Evolutionary conservation across 2,888 invertebrate species (phyloP).

Genomic region (Nebria salina): DNA sequence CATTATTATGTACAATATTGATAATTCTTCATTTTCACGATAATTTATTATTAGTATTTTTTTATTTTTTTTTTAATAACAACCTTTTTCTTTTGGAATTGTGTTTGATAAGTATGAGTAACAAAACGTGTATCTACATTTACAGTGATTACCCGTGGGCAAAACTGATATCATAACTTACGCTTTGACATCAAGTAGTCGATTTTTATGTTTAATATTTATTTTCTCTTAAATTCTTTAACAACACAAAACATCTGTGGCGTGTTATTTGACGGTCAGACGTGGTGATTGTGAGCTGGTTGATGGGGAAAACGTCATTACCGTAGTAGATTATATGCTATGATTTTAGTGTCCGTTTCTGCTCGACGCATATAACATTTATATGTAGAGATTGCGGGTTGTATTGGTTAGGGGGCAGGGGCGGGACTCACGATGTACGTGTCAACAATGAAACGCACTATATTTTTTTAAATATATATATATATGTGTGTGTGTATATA

Average conservation of each 20-base stretch:
- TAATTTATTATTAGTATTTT: constrained; percentile 37
- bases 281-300: constrained; percentile 13
- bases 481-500: neutral
- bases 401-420: constrained; percentile 24
- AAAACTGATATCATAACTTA: constrained; percentile 39
- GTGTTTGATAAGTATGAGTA: constrained; percentile 43
- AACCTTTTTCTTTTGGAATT: constrained; percentile 34
- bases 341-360: constrained; percentile 11
- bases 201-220: constrained; percentile 12
- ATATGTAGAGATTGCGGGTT: constrained; percentile 8
- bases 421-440: constrained; percentile 30
- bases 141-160: constrained; percentile 39
- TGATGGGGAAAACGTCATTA: constrained; percentile 4
- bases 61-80: constrained; percentile 19
- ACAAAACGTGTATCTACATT: constrained; percentile 45
- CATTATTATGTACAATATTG: constrained; percentile 46
- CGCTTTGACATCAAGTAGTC: constrained; percentile 30
- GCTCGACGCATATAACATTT: constrained; percentile 14
- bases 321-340: neutral
- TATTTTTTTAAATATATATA: neutral
- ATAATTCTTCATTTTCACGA: constrained; percentile 45
- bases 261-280: constrained; percentile 20
- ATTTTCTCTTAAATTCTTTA: constrained; percentile 9
- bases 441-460: constrained; percentile 45
- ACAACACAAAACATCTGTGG: constrained; percentile 44